Conservation (phyloP, 2,888 invertebrate genomes). For the Diabrotica balteata region DNA sequence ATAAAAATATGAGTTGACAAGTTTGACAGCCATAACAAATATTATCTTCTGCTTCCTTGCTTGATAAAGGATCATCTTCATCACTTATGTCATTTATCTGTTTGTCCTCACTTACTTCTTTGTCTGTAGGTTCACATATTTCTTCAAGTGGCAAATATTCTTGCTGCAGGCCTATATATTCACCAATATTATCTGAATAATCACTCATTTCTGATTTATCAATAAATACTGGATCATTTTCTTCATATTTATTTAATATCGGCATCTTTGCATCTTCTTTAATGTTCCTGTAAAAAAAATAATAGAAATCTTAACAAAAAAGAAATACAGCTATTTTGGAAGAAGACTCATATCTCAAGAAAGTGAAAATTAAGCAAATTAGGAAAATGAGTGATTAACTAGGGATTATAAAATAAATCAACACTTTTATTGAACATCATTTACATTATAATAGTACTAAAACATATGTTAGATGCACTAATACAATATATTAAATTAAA, state of each 20-base stretch:
- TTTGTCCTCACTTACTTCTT: constrained; percentile 4
- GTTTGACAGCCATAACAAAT: constrained; percentile 47
- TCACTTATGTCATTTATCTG: too few relatives aligned
- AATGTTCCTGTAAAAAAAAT: constrained; percentile 32
- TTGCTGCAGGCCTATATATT: constrained; percentile 20
- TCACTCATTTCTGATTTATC: constrained; percentile 11
- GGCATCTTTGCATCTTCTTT: constrained; percentile 11
- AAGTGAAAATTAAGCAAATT: too few relatives aligned
- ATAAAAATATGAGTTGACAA: constrained; percentile 49
- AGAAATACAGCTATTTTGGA: too few relatives aligned
- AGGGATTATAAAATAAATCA: too few relatives aligned
- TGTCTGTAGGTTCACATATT: constrained; percentile 10
- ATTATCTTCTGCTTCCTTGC: constrained; percentile 17
- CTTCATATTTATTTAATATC: constrained; percentile 17
- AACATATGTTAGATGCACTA: too few relatives aligned
- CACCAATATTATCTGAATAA: constrained; percentile 10
- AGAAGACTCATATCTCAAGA: too few relatives aligned
- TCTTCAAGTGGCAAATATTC: constrained; percentile 16
- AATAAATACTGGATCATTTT: constrained; percentile 17
- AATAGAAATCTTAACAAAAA: too few relatives aligned
- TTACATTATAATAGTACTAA: too few relatives aligned
- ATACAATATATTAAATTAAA: too few relatives aligned
- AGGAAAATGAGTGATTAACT: too few relatives aligned
- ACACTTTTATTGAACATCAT: too few relatives aligned
- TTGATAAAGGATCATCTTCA: not conserved